Evolutionary conservation across 2,888 invertebrate genomes (phyloP), one percentile per base, ranked within the genome.

Genomic region (Lucinisca nassula): DNA sequence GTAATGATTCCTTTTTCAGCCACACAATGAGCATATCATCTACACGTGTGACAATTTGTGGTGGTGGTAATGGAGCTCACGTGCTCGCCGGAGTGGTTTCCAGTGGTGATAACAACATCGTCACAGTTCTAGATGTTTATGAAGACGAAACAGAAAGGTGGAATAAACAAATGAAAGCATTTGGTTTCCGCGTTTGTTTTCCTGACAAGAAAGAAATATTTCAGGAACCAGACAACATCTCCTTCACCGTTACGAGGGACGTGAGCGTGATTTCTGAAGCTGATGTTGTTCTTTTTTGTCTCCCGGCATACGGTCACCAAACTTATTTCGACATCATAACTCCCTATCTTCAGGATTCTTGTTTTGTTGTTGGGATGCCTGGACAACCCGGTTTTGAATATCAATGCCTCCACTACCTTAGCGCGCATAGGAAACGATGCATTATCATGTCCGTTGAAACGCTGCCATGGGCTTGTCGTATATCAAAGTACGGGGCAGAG

Each of bases 1-100:
- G n/a, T n/a, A n/a, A n/a, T n/a, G n/a, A n/a, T n/a, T n/a, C n/a
- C n/a, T n/a, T n/a, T n/a, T n/a, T n/a, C n/a, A n/a, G n/a, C n/a
- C n/a, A n/a, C n/a, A n/a, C 55, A 67, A 67, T 67, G 67, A 35
- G 17, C 12, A 14, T 4, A 8, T 3, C 12, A 14, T 24, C 74
- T 51, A 51, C 24, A 17, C 70, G 80, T 17, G 87, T 70, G 72
- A 82, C 37, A 21, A 75, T 93, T 17, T 90, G 91, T 74, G 93
- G 93, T 17, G 92, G 92, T 12, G 93, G 93, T 30, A 93, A 93
- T 88, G 93, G 91, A 12, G 93, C 92, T 70, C 93, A 93, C 72
- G 91, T 91, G 24, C 67, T 90, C 24, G 89, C 93, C 8, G 92
- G 92, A n/a, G 73, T 92, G 1, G 83, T 90, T 10, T 84, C 93